These are phyloP conservation scores for Macrocentrus cingulum DNA, from an alignment of 1,140 invertebrate genomes.

Conservation along the genomic window DNA sequence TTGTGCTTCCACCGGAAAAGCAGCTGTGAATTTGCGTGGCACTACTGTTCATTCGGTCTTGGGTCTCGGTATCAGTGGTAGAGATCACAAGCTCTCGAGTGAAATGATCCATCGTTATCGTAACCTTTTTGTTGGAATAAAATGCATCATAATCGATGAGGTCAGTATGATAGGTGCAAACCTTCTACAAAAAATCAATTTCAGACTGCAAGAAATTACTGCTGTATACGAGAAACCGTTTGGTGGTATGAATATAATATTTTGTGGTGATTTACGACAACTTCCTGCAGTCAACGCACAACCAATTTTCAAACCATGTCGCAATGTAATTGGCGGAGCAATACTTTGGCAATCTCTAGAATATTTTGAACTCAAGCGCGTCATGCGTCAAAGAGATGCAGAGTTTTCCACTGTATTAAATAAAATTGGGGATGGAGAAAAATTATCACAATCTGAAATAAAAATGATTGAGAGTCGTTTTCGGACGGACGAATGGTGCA, in stretches of 20 bases:
- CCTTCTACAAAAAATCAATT: slow-evolving; percentile 34
- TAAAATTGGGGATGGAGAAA: slow-evolving; percentile 38
- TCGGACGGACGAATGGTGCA: slow-evolving; percentile 25
- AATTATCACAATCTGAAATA: slow-evolving; percentile 26
- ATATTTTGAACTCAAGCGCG: slow-evolving; percentile 34
- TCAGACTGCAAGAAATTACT: slow-evolving; percentile 40
- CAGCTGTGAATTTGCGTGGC: slow-evolving; percentile 38
- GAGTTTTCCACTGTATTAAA: slow-evolving; percentile 40
- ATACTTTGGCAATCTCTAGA: slow-evolving; percentile 28
- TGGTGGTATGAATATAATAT: slow-evolving; percentile 31
- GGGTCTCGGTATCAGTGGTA: slow-evolving; percentile 25
- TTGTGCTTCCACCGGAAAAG: no score
- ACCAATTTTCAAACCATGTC: slow-evolving; percentile 22
- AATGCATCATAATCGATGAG: slow-evolving; percentile 47
- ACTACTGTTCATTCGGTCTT: slow-evolving; percentile 42
- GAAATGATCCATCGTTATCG: slow-evolving; percentile 29
- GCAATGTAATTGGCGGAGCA: slow-evolving; percentile 17
- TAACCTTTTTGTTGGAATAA: slow-evolving; percentile 29
- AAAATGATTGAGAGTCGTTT: slow-evolving; percentile 33
- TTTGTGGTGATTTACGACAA: slow-evolving; percentile 34
- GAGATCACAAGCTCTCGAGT: slow-evolving; percentile 18
- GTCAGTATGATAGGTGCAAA: slow-evolving; percentile 42
- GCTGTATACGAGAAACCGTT: slow-evolving; percentile 27
- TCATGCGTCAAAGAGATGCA: slow-evolving; percentile 35
- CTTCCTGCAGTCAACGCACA: slow-evolving; percentile 30